Evolutionary conservation across 1,140 invertebrate species (phyloP).

Genomic region (Drosophila kurseongensis): DNA sequence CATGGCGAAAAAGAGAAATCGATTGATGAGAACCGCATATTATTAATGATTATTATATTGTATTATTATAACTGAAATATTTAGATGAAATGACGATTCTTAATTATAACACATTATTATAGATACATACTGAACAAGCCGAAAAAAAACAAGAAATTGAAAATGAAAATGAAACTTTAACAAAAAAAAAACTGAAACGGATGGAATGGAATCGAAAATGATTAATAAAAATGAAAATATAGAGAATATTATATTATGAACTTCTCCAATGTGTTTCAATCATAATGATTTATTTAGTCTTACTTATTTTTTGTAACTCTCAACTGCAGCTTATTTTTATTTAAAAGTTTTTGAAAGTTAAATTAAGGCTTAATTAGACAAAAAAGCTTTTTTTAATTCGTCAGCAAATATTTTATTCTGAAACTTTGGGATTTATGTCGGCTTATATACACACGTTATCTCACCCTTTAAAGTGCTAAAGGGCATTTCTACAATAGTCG

Average conservation of each 20-base stretch:
- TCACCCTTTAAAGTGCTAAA: no score
- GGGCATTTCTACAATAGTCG: no score
- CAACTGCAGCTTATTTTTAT: no score
- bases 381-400: no score
- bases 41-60: slow-evolving; percentile 83
- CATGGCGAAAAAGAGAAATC: slow-evolving; percentile 31
- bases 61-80: slow-evolving; percentile 85
- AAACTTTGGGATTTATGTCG: no score
- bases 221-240: slow-evolving; percentile 83
- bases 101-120: slow-evolving; percentile 84
- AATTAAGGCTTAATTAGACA: no score
- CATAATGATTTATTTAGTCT: no score
- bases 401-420: no score
- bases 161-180: slow-evolving; percentile 67
- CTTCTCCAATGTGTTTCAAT: slow-evolving; percentile 21
- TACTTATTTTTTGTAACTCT: no score
- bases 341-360: no score
- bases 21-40: slow-evolving; percentile 51
- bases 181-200: slow-evolving; percentile 41
- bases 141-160: slow-evolving; percentile 60
- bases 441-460: no score
- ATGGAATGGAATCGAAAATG: slow-evolving; percentile 60
- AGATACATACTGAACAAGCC: slow-evolving; percentile 76
- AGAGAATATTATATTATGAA: slow-evolving; percentile 85
- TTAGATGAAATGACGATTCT: slow-evolving; percentile 84